phyloP scores from a whole-genome alignment of 2,797 vertebrate genomes.

The Sebastes hubbsi region DNA sequence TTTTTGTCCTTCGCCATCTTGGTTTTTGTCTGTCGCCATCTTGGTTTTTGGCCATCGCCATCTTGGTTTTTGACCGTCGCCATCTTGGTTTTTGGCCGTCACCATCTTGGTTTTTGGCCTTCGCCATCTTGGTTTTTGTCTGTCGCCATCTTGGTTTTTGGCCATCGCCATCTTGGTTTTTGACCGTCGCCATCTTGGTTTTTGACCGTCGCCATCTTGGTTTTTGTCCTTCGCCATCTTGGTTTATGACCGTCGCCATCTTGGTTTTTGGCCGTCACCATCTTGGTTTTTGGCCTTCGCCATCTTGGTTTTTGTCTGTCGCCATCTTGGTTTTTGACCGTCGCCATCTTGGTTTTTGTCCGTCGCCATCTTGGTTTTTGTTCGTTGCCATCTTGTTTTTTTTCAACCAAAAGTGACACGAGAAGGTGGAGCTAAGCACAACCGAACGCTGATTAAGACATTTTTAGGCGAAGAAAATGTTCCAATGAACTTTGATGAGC shows the following conservation, averaged over 20 bases:
- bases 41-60: fast-evolving
- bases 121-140: fast-evolving
- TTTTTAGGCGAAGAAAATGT: too few relatives aligned
- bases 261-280: fast-evolving
- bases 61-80: fast-evolving
- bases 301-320: fast-evolving
- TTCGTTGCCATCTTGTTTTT: too few relatives aligned
- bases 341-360: fast-evolving
- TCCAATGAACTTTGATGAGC: background rate
- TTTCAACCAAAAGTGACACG: too few relatives aligned
- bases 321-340: fast-evolving
- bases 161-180: fast-evolving
- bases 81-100: fast-evolving
- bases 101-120: fast-evolving
- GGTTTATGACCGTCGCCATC: fast-evolving
- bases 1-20: fast-evolving
- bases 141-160: fast-evolving
- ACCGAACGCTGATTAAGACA: too few relatives aligned
- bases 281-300: fast-evolving
- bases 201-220: fast-evolving
- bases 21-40: fast-evolving
- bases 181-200: too few relatives aligned
- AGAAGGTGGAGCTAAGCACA: too few relatives aligned
- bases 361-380: too few relatives aligned
- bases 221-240: fast-evolving